Conservation (phyloP, 2,113 vertebrate genomes). For the Ptyas mucosa region DNA sequence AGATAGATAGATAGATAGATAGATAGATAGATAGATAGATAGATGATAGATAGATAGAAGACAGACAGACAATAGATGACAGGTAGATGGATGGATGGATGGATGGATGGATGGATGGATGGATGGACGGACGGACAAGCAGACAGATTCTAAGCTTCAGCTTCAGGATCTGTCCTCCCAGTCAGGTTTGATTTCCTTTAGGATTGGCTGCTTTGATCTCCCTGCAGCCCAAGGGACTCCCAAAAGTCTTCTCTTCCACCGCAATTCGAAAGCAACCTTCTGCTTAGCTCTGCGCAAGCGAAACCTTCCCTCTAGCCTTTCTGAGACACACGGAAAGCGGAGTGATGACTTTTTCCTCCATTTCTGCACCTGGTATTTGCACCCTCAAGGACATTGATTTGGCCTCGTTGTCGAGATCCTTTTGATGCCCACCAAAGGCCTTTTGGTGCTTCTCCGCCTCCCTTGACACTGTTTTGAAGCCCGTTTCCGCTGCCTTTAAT, state of each 20-base stretch:
- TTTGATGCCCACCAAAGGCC: background rate
- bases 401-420: no score
- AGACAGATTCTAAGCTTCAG: background rate
- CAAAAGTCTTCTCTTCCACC: background rate
- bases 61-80: no score
- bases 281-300: background rate
- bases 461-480: background rate
- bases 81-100: no score
- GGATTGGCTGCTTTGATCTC: background rate
- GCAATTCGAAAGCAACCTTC: background rate
- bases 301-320: background rate
- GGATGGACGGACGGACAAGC: fast-evolving
- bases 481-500: background rate
- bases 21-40: no score
- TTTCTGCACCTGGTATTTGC: background rate
- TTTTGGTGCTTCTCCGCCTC: background rate
- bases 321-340: background rate
- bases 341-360: background rate
- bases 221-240: background rate
- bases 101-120: no score
- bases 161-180: background rate
- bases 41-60: no score
- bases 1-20: no score
- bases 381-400: background rate
- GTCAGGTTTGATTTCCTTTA: background rate